Evolutionary conservation across 37 sponge, comb jelly and placozoan species (phyloP).

Genomic region (Sycon ciliatum): DNA sequence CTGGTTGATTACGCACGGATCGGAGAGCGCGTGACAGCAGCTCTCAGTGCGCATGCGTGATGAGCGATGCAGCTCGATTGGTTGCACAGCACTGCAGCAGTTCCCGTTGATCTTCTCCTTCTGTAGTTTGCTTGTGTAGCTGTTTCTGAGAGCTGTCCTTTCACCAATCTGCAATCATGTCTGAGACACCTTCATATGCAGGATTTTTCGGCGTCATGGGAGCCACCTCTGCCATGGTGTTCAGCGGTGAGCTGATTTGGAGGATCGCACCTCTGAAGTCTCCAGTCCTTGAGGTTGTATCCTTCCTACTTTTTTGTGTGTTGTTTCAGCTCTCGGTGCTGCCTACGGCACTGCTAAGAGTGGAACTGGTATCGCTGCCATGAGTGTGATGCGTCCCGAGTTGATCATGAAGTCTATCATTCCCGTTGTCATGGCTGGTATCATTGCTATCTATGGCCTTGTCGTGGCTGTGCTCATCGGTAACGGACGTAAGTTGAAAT

Average conservation of each 20-base stretch:
- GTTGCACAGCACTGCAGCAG: too few relatives aligned
- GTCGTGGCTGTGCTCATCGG: slow-evolving; percentile 94
- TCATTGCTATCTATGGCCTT: slow-evolving; percentile 96
- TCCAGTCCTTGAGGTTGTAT: too few relatives aligned
- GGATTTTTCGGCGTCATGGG: slow-evolving; percentile 95
- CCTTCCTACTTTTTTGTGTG: too few relatives aligned
- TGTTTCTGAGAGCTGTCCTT: too few relatives aligned
- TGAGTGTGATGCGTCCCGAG: slow-evolving; percentile 99
- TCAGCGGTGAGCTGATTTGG: slow-evolving; percentile 38
- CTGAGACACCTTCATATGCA: slow-evolving; percentile 57
- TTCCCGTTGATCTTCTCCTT: too few relatives aligned
- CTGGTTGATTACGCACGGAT: too few relatives aligned
- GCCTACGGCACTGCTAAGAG: slow-evolving; percentile 99
- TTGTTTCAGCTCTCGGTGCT: slow-evolving; percentile 84
- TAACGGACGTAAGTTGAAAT: slow-evolving; percentile 76
- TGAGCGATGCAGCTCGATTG: too few relatives aligned
- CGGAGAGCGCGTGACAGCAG: too few relatives aligned
- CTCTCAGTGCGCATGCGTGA: too few relatives aligned
- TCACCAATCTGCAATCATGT: too few relatives aligned
- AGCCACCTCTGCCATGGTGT: slow-evolving; percentile 90
- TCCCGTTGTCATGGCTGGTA: slow-evolving; percentile 99
- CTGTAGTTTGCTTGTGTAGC: too few relatives aligned
- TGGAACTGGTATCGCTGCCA: slow-evolving; percentile 96
- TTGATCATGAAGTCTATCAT: slow-evolving; percentile 99
- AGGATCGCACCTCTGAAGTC: too few relatives aligned